phyloP scores from a whole-genome alignment of 1,140 invertebrate genomes.

The Hydropsyche tenuis region DNA sequence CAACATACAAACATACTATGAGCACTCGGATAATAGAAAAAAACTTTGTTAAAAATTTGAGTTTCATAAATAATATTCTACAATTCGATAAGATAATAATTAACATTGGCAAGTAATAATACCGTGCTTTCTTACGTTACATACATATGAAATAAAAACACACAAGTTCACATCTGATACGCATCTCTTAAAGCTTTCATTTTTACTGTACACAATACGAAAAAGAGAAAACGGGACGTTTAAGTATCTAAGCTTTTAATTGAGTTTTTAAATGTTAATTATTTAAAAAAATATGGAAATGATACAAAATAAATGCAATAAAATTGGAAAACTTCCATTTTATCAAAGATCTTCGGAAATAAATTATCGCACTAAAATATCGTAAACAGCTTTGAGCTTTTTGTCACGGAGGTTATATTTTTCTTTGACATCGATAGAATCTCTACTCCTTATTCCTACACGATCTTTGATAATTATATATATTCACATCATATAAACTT shows the following conservation, averaged over 20 bases:
- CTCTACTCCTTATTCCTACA: background rate
- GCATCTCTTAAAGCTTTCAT: slow-evolving; percentile 51
- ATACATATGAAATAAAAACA: slow-evolving; percentile 34
- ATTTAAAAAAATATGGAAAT: slow-evolving; percentile 44
- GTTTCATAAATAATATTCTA: slow-evolving; percentile 48
- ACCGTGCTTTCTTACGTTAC: slow-evolving; percentile 45
- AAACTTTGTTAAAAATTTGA: slow-evolving; percentile 35
- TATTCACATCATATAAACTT: slow-evolving; percentile 31
- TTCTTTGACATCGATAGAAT: background rate
- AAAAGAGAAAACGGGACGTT: slow-evolving; percentile 30
- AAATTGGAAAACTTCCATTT: slow-evolving; percentile 32
- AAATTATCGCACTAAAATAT: background rate
- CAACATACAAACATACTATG: slow-evolving; percentile 43
- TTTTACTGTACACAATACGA: slow-evolving; percentile 45
- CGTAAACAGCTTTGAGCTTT: slow-evolving; percentile 11
- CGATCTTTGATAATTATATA: slow-evolving; percentile 28
- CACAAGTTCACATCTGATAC: slow-evolving; percentile 45
- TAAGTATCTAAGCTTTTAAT: slow-evolving; percentile 19
- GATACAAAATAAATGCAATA: slow-evolving; percentile 36
- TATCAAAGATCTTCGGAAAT: slow-evolving; percentile 19
- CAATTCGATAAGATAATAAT: slow-evolving; percentile 39
- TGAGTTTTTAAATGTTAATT: background rate
- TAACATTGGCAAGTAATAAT: slow-evolving; percentile 51
- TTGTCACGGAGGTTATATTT: background rate
- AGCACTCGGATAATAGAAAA: slow-evolving; percentile 43